These are phyloP conservation scores for Diaprepes abbreviatus DNA, from an alignment of 2,888 invertebrate genomes.

Conservation along the genomic window DNA sequence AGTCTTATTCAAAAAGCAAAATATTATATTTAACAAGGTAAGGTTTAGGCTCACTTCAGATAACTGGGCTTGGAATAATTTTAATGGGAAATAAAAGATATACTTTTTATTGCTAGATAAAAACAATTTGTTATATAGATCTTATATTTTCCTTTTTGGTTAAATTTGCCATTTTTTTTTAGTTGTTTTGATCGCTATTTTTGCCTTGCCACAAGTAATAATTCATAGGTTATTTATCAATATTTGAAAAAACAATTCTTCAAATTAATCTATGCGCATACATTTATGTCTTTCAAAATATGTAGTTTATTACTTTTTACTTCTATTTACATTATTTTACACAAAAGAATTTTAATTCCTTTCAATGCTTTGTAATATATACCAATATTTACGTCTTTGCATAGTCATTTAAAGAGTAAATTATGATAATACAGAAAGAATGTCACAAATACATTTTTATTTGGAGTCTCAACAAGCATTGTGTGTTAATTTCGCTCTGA, in stretches of 20 bases:
- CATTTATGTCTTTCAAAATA: not conserved
- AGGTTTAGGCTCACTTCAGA: no score
- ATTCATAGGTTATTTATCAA: no score
- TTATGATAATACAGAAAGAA: constrained; percentile 40
- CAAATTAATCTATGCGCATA: not conserved
- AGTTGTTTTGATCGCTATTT: no score
- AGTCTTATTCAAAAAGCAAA: no score
- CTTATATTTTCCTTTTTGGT: no score
- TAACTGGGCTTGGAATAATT: no score
- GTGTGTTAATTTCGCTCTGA: constrained; percentile 57
- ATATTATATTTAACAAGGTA: no score
- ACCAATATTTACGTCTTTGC: constrained; percentile 31
- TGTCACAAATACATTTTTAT: constrained; percentile 39
- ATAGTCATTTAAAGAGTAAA: constrained; percentile 41
- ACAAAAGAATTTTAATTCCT: constrained; percentile 33
- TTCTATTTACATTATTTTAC: constrained; percentile 25
- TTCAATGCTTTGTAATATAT: constrained; percentile 31
- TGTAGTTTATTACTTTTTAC: not conserved
- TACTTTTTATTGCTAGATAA: no score
- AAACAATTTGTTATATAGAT: no score
- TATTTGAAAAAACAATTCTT: not conserved
- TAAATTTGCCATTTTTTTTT: no score
- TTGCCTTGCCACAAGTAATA: no score
- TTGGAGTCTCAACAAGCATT: constrained; percentile 48
- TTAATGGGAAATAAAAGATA: no score